Base-by-base conservation (phyloP, 1,140 invertebrate genomes). In the Drosophila insularis region DNA sequence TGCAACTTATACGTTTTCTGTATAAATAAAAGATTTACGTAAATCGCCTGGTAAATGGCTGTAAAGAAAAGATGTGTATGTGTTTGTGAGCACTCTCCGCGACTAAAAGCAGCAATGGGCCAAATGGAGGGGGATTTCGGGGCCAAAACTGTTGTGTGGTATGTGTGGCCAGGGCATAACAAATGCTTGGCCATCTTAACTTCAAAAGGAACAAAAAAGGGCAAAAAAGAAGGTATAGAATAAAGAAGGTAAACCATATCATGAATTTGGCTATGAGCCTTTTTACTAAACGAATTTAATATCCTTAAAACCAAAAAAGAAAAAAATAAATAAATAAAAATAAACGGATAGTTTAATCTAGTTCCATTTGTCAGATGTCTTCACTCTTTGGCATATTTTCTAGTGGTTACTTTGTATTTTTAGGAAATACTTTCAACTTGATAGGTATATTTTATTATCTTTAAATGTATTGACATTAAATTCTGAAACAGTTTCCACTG, bases 11-110 rank as follows among this genome's bases (percentile, higher is more conserved):
- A 89, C 85, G 84, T 84, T 80, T 87, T 84, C 80, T 89, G 84
- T 89, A 89, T 89, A 89, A 89, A 89, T 89, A 89, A 89, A 89
- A 89, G 84, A 89, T 89, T 89, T 89, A 89, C 84, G 84, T 89
- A 89, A 89, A 89, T 89, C 84, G 84, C 77, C 84, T 89, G 84
- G 84, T 89, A 89, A 89, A 89, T 89, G 84, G 84, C 84, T 89
- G 80, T 89, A 89, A 89, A 81, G 84, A 87, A 87, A 82, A 73
- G 81, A 74, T 72, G 71, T 78, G 64, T 66, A 58, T n/a, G 13
- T 43, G 71, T 13, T n/a, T 35, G 68, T 43, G 62, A 68, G 60
- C 4, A 37, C 60, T 50, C 14, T 54, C 10, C 50, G 62, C 32
- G 11, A 10, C 27, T 35, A 11, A 17, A 6, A 39, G 31, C 14